Conservation (phyloP, 2,113 vertebrate species). For the mouse (Mus musculus) region DNA sequence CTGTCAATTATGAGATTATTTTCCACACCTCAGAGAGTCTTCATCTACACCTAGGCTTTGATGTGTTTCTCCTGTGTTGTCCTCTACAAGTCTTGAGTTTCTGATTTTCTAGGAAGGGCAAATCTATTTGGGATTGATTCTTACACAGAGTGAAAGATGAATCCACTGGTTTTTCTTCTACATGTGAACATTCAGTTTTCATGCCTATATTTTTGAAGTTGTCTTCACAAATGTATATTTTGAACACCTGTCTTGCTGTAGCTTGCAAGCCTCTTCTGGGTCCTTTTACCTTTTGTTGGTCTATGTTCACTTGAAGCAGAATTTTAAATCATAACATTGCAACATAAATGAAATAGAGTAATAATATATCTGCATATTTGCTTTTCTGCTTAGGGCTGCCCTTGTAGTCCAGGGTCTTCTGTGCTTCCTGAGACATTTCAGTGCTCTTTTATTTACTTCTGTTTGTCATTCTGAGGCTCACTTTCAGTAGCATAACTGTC, state of each 20-base stretch:
- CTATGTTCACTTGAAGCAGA: not conserved
- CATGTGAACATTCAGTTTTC: not conserved
- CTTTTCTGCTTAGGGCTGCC: not conserved
- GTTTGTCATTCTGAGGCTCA: not conserved
- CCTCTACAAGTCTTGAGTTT: not conserved
- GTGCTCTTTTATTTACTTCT: not conserved
- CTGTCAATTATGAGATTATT: not conserved
- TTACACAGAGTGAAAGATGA: not conserved
- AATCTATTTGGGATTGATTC: not conserved
- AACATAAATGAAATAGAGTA: no score
- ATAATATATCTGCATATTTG: not conserved
- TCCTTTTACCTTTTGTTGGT: not conserved
- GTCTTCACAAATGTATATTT: not conserved
- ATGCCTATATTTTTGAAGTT: not conserved
- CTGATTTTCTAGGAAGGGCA: not conserved
- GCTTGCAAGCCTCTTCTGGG: not conserved
- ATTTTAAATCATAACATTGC: not conserved
- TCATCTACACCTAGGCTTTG: not conserved
- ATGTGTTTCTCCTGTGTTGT: not conserved
- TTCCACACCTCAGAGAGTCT: not conserved
- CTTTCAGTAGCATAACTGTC: not conserved
- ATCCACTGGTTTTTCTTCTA: not conserved
- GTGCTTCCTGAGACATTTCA: not conserved
- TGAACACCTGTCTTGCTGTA: not conserved
- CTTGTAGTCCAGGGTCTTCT: no score